Percentiles rank a stretch among this genome's conserved stretches.
These are phyloP conservation scores for Callospermophilus lateralis DNA, from an alignment of 2,113 vertebrate species.

Conservation along the genomic window DNA sequence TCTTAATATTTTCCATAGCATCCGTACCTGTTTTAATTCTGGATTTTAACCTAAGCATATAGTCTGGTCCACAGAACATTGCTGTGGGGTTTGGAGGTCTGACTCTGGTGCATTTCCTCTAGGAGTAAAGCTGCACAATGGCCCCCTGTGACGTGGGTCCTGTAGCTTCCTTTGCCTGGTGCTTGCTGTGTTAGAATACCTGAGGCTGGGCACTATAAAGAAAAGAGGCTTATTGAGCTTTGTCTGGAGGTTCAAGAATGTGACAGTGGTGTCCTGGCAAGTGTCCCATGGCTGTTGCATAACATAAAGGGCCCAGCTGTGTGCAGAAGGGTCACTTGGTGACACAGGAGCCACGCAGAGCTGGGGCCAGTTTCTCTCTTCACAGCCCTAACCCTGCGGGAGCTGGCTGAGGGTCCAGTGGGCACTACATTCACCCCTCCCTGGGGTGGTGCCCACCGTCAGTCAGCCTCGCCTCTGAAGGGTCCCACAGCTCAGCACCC, in stretches of 20 bases:
- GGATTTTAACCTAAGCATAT: neutral
- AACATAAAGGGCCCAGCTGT: neutral
- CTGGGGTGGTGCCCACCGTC: neutral
- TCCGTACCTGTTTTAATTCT: neutral
- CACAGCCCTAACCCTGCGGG: neutral
- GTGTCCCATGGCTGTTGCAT: neutral
- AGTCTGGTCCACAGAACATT: neutral
- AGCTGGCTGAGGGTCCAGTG: fast-evolving
- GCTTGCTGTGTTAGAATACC: neutral
- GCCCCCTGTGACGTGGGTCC: neutral
- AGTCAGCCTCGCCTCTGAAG: neutral
- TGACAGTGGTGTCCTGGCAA: too few species aligned
- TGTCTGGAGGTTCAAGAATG: neutral
- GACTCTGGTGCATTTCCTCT: neutral
- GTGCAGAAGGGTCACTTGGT: neutral
- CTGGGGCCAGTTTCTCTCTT: neutral
- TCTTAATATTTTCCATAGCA: neutral
- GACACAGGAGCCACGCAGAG: neutral
- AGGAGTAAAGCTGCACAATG: neutral
- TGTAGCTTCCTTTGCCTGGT: neutral
- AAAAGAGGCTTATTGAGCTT: neutral
- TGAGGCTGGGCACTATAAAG: neutral
- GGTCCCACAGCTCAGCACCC: neutral
- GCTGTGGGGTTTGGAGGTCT: slow-evolving; percentile 3
- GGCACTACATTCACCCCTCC: neutral